A percentile compares a stretch with the other conserved stretches of the same genome.
These are phyloP conservation scores for Ceuthmochares aereus DNA, from an alignment of 2,113 vertebrate species.

Conservation along the genomic window DNA sequence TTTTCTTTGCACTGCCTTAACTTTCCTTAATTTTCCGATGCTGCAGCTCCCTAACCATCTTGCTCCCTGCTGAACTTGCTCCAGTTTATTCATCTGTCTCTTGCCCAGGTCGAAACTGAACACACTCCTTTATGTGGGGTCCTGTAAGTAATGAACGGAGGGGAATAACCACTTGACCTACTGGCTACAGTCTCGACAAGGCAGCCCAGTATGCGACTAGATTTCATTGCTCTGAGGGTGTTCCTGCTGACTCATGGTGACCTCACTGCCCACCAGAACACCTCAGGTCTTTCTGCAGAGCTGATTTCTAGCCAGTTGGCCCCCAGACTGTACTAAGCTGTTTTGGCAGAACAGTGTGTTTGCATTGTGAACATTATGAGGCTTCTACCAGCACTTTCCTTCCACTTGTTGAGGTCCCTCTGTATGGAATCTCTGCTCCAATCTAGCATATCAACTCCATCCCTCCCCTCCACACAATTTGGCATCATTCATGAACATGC, in stretches of 20 bases:
- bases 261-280: fast-evolving
- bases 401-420: background rate
- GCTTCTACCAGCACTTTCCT: background rate
- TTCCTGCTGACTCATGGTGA: background rate
- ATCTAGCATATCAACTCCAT: background rate
- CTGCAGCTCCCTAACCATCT: background rate
- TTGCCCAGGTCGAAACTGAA: background rate
- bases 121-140: background rate
- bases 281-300: background rate
- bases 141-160: background rate
- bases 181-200: background rate
- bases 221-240: background rate
- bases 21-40: background rate
- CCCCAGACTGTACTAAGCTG: background rate
- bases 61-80: background rate
- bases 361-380: background rate
- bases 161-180: background rate
- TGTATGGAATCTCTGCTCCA: background rate
- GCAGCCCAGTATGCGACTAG: background rate
- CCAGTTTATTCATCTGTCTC: background rate
- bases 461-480: background rate
- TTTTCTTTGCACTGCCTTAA: background rate
- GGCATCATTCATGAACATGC: background rate
- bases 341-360: background rate
- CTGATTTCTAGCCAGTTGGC: background rate